phyloP scores from a whole-genome alignment of 2,113 vertebrate genomes.

The Ancistrus triradiatus region DNA sequence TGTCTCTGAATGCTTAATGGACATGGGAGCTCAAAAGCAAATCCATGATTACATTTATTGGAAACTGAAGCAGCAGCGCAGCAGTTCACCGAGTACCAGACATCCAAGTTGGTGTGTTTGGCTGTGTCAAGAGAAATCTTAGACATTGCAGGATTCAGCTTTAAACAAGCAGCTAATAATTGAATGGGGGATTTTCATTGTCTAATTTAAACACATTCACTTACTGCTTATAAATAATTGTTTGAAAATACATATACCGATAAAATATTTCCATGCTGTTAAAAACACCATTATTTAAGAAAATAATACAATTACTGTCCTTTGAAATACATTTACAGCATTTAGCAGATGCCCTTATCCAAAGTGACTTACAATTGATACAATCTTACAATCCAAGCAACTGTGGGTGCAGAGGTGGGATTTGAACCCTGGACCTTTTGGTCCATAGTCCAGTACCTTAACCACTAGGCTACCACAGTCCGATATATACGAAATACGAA shows the following conservation, averaged over 20 bases:
- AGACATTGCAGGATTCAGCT: slow-evolving; percentile 40
- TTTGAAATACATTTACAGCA: background rate
- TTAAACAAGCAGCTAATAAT: slow-evolving; percentile 42
- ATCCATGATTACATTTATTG: slow-evolving; percentile 64
- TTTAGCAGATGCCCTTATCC: no score
- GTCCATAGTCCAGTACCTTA: no score
- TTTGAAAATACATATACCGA: background rate
- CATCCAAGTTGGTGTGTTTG: slow-evolving; percentile 27
- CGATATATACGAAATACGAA: background rate
- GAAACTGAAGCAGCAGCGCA: slow-evolving; percentile 35
- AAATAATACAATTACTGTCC: no score
- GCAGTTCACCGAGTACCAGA: slow-evolving; percentile 21
- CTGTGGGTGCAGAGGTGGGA: no score
- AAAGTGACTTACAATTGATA: no score
- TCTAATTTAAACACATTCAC: background rate
- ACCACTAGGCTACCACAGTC: no score
- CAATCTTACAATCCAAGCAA: no score
- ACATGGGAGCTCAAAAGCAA: slow-evolving; percentile 25
- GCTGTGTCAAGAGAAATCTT: slow-evolving; percentile 53
- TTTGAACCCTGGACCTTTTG: no score
- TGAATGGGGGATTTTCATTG: slow-evolving; percentile 35
- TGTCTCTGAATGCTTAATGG: slow-evolving; percentile 49
- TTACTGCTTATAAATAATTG: background rate
- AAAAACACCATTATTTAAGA: background rate
- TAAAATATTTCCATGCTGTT: background rate